Evolutionary conservation across 2,888 invertebrate genomes (phyloP).

Genomic region (Biston betularia): DNA sequence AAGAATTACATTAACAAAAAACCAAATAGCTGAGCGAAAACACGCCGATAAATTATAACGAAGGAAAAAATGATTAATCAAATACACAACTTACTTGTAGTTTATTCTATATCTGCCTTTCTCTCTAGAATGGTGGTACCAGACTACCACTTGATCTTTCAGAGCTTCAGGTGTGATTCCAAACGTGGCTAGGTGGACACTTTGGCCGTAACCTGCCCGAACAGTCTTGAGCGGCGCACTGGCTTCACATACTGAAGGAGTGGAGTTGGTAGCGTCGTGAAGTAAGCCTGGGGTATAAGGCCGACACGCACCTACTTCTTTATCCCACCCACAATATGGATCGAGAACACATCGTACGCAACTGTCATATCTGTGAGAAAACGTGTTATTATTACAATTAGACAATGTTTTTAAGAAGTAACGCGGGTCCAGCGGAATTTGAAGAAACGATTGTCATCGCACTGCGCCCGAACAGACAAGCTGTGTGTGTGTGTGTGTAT

Average conservation of each 20-base stretch:
- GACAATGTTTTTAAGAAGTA: too few species aligned
- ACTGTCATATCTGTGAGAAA: slow-evolving; percentile 81
- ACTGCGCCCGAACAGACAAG: too few species aligned
- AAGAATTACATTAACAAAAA: too few species aligned
- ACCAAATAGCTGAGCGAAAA: too few species aligned
- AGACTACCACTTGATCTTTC: slow-evolving; percentile 77
- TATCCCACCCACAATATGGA: slow-evolving; percentile 91
- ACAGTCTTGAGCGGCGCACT: slow-evolving; percentile 85
- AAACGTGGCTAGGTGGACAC: slow-evolving; percentile 86
- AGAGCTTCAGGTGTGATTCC: slow-evolving; percentile 81
- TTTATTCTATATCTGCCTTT: slow-evolving; percentile 84
- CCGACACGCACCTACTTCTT: slow-evolving; percentile 85
- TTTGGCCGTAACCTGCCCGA: slow-evolving; percentile 87
- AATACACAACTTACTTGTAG: slow-evolving; percentile 78
- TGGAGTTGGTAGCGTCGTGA: slow-evolving; percentile 87
- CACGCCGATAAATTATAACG: not conserved
- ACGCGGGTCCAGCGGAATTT: too few species aligned
- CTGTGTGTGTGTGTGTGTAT: too few species aligned
- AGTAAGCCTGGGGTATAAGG: slow-evolving; percentile 85
- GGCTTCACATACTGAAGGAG: slow-evolving; percentile 85
- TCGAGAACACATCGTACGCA: slow-evolving; percentile 88
- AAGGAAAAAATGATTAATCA: not conserved
- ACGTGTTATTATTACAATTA: not conserved
- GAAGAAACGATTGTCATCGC: too few species aligned
- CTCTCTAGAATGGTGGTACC: slow-evolving; percentile 85